Evolutionary conservation across 2,113 vertebrate species (phyloP).

Genomic region (Thinocorus orbignyianus): DNA sequence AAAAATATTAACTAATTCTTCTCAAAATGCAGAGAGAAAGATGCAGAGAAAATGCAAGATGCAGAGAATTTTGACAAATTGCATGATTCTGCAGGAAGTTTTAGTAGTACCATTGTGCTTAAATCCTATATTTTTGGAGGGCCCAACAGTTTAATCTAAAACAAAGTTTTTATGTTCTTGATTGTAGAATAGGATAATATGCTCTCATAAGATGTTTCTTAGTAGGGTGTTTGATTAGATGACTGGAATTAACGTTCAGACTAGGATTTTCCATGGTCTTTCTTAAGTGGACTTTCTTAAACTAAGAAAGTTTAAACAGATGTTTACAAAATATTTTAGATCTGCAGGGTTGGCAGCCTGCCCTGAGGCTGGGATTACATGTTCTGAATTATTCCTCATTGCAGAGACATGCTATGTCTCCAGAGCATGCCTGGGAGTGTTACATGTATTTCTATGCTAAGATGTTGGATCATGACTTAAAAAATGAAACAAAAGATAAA

Average conservation of each 20-base stretch:
- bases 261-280: not conserved
- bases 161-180: not conserved
- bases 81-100: not conserved
- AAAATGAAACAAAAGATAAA: not conserved
- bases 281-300: not conserved
- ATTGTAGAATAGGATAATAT: not conserved
- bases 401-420: not conserved
- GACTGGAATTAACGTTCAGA: not conserved
- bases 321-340: not conserved
- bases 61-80: not conserved
- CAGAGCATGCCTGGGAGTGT: not conserved
- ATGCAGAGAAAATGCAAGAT: not conserved
- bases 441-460: accelerated
- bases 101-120: not conserved
- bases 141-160: not conserved
- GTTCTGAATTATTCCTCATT: not conserved
- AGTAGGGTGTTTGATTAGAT: not conserved
- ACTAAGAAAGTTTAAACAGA: not conserved
- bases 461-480: not conserved
- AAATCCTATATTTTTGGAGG: not conserved
- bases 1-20: not conserved
- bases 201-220: not conserved
- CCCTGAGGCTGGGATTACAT: not conserved
- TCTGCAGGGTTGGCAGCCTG: accelerated
- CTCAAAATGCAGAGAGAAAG: not conserved